phyloP scores from a whole-genome alignment of 2,888 invertebrate species.

The Drosophila buzzatii region DNA sequence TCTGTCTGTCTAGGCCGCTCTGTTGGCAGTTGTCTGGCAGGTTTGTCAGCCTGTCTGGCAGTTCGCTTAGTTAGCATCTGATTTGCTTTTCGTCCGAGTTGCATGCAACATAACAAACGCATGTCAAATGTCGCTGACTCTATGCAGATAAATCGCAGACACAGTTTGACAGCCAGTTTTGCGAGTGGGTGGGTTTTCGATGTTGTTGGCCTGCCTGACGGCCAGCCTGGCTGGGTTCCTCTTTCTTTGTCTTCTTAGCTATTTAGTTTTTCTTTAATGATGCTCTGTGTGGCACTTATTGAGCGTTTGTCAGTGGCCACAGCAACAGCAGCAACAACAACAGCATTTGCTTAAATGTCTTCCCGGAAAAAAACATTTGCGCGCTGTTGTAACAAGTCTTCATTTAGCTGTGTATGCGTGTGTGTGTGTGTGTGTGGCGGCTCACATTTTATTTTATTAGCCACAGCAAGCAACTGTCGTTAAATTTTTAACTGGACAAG shows the following conservation, averaged over 20 bases:
- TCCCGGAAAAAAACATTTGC: constrained; percentile 42
- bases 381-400: constrained; percentile 27
- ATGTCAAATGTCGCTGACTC: constrained; percentile 76
- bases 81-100: constrained; percentile 41
- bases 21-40: constrained; percentile 36
- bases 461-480: constrained; percentile 41
- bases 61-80: constrained; percentile 48
- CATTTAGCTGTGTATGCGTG: constrained; percentile 4
- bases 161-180: constrained; percentile 47
- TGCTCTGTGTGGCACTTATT: constrained; percentile 51
- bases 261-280: constrained; percentile 67
- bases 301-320: constrained; percentile 27
- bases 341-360: constrained; percentile 19
- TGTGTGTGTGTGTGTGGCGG: constrained; percentile 22
- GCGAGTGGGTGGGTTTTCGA: constrained; percentile 50
- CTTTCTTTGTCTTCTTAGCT: neutral
- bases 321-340: neutral
- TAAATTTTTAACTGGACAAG: constrained; percentile 55
- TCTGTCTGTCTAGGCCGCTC: neutral
- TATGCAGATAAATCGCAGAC: constrained; percentile 61
- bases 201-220: neutral
- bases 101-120: constrained; percentile 52
- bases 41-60: constrained; percentile 46
- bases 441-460: constrained; percentile 50
- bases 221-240: neutral